These are phyloP conservation scores for Bos taurus DNA, from an alignment of 2,113 vertebrate species.

Conservation along the genomic window DNA sequence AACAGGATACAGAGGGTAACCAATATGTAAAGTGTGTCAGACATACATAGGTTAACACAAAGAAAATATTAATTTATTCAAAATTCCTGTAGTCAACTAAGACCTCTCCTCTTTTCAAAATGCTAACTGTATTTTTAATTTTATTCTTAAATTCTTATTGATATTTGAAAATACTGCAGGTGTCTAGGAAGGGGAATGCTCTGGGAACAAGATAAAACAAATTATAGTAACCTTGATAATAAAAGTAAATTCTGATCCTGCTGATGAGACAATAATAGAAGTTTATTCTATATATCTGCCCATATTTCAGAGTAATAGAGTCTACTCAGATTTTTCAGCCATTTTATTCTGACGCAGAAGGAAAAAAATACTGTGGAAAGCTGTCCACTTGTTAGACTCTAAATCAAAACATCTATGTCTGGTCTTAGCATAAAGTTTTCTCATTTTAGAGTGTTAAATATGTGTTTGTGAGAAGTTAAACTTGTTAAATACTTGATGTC, in stretches of 20 bases:
- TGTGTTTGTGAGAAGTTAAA: background rate
- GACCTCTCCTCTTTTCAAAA: background rate
- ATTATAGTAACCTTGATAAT: background rate
- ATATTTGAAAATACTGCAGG: background rate
- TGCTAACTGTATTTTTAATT: background rate
- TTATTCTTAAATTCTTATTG: background rate
- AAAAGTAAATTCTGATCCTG: background rate
- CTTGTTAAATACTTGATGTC: background rate
- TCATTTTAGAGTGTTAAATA: slow-evolving; percentile 27
- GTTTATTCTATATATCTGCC: background rate
- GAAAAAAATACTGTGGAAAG: background rate
- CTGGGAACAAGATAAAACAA: background rate
- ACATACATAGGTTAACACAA: background rate
- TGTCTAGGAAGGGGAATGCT: background rate
- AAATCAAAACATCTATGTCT: background rate
- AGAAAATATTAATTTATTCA: background rate
- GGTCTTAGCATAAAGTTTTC: background rate
- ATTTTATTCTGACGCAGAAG: background rate
- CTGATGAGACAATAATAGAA: background rate
- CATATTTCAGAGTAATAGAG: background rate
- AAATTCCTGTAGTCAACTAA: background rate
- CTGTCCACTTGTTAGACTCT: background rate
- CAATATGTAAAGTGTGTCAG: background rate
- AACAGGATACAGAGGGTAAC: background rate
- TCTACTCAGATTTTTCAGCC: background rate